Percentiles rank a stretch among this genome's conserved stretches.
Conservation (phyloP, 1,140 invertebrate species). For the Calephelis virginiensis region DNA sequence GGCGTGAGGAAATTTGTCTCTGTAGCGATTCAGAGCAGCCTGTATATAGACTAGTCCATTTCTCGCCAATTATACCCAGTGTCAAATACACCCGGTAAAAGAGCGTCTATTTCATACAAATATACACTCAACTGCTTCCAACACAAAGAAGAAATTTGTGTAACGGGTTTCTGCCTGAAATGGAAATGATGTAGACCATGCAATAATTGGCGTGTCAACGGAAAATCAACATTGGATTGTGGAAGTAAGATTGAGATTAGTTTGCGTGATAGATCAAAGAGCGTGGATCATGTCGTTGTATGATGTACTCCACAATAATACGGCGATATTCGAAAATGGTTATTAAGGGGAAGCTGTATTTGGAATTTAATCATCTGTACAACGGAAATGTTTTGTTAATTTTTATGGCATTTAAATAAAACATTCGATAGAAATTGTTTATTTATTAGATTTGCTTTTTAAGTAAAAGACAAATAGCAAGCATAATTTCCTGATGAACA, state of each 20-base stretch:
- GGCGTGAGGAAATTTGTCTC: slow-evolving; percentile 22
- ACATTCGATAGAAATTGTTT: too few species aligned
- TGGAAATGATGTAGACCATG: slow-evolving; percentile 44
- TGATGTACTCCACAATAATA: slow-evolving; percentile 63
- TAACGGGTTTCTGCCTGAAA: slow-evolving; percentile 25
- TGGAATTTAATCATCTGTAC: neutral
- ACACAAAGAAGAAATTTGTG: slow-evolving; percentile 31
- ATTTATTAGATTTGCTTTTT: too few species aligned
- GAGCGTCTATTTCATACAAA: slow-evolving; percentile 23
- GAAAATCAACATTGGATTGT: slow-evolving; percentile 40
- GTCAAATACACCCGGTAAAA: slow-evolving; percentile 37
- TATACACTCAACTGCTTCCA: slow-evolving; percentile 29
- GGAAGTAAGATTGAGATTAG: slow-evolving; percentile 35
- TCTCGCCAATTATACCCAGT: slow-evolving; percentile 50
- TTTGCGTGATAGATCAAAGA: slow-evolving; percentile 54
- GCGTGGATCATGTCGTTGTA: slow-evolving; percentile 45
- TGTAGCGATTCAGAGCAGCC: slow-evolving; percentile 34
- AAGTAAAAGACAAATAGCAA: too few species aligned
- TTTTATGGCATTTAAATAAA: too few species aligned
- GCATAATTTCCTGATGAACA: too few species aligned
- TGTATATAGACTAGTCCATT: slow-evolving; percentile 47
- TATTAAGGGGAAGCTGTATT: slow-evolving; percentile 45
- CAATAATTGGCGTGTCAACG: slow-evolving; percentile 33
- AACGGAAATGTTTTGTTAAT: too few species aligned
- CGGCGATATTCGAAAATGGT: slow-evolving; percentile 53